These are phyloP conservation scores for Drepana falcataria DNA, from an alignment of 2,888 invertebrate species.

Conservation along the genomic window DNA sequence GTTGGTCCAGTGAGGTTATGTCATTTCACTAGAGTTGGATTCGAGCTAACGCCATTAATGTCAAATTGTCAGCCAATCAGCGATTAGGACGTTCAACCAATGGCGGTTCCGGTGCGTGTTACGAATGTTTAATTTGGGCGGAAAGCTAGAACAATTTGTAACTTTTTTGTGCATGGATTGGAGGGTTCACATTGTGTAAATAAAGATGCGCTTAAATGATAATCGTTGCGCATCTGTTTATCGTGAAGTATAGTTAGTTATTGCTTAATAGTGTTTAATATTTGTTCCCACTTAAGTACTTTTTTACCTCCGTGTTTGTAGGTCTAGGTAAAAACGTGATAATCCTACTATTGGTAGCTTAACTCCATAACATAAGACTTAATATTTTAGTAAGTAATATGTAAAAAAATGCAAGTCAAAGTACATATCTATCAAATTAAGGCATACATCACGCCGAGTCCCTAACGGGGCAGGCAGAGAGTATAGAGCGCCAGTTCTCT, in stretches of 20 bases:
- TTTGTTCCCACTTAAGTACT: too few species aligned
- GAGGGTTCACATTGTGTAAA: slow-evolving; percentile 38
- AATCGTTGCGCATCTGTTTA: slow-evolving; percentile 10
- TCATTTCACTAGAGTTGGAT: slow-evolving; percentile 20
- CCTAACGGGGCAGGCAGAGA: too few species aligned
- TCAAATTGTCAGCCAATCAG: slow-evolving; percentile 75
- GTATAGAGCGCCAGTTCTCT: too few species aligned
- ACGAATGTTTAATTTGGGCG: slow-evolving; percentile 64
- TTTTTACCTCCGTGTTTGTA: too few species aligned
- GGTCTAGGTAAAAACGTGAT: too few species aligned
- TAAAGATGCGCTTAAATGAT: slow-evolving; percentile 23
- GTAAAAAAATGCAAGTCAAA: too few species aligned
- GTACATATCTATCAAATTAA: too few species aligned
- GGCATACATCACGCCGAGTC: too few species aligned
- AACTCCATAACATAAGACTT: too few species aligned
- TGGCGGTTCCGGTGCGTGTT: slow-evolving; percentile 54
- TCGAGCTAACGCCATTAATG: slow-evolving; percentile 76
- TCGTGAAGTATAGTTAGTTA: background rate
- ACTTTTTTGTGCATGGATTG: slow-evolving; percentile 52
- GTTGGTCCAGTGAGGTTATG: slow-evolving; percentile 9
- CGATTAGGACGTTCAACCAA: slow-evolving; percentile 55
- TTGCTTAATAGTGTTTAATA: background rate
- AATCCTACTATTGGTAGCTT: too few species aligned
- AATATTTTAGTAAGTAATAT: too few species aligned
- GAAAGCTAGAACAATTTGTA: slow-evolving; percentile 61